Percentiles rank a stretch among this genome's conserved stretches.
These are phyloP conservation scores for Anarrhichthys ocellatus DNA, from an alignment of 2,113 vertebrate genomes.

Conservation along the genomic window DNA sequence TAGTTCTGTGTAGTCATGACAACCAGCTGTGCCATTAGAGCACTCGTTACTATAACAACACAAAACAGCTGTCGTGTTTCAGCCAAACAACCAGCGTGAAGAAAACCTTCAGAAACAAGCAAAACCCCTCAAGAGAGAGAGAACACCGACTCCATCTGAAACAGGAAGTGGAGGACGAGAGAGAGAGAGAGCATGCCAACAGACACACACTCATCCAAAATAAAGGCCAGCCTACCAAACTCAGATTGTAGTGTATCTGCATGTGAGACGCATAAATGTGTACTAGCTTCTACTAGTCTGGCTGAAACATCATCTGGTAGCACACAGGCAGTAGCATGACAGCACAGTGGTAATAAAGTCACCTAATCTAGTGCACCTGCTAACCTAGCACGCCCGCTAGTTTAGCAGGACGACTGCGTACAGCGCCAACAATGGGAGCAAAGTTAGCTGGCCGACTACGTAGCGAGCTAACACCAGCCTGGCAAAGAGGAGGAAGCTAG, in stretches of 20 bases:
- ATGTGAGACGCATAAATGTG: not conserved
- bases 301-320: constrained; percentile 62
- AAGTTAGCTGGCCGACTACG: constrained; percentile 28
- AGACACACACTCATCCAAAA: constrained; percentile 5
- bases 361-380: constrained; percentile 10
- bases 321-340: not conserved
- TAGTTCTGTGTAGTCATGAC: constrained; percentile 69
- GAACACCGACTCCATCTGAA: constrained; percentile 30
- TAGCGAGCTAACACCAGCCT: constrained; percentile 28
- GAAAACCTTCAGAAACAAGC: constrained; percentile 40
- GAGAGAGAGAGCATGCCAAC: constrained; percentile 14
- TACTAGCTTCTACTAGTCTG: constrained; percentile 33
- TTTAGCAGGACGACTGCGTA: constrained; percentile 2
- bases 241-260: not conserved
- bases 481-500: not conserved
- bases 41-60: constrained; percentile 64
- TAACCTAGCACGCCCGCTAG: constrained; percentile 22
- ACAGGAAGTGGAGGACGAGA: constrained; percentile 44
- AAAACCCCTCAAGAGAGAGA: constrained; percentile 25
- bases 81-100: constrained; percentile 66
- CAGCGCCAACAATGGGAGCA: constrained; percentile 4
- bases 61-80: constrained; percentile 63
- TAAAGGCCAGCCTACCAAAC: not conserved
- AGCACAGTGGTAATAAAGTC: constrained; percentile 4
- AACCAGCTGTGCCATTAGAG: constrained; percentile 75